Evolutionary conservation across 2,888 invertebrate genomes (phyloP), one percentile per base, ranked within the genome.

Genomic region (Agriotes lineatus): DNA sequence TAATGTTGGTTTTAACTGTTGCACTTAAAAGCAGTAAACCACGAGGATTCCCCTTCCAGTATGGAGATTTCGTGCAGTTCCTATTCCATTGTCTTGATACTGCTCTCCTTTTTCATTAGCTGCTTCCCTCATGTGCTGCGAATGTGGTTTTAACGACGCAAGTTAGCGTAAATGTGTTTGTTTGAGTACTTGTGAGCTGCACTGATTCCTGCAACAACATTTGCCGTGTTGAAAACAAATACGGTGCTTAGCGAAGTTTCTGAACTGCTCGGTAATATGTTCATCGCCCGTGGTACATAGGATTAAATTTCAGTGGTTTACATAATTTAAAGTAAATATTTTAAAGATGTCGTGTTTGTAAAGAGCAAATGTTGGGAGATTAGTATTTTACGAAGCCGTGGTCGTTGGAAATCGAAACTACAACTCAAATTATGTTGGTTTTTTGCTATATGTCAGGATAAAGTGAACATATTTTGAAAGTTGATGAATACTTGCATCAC

Each of bases 141-240:
- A 52, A 14, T 30, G 16, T 14, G 25, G 52, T 25, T 52, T 52
- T 52, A 52, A 52, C 52, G 33, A 33, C 16, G 9, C 30, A 33
- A 52, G 30, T 52, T 52, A 22, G 25, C 16, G 52, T 30, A 22
- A 30, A 52, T 52, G 22, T 30, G 30, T 52, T 52, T 52, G 16
- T 22, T 52, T 52, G 30, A 52, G 18, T 30, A 33, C 30, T 52
- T 19, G 52, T 25, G 30, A 52, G 52, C 52, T 52, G 52, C 7
- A 14, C 50, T 30, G 50, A 50, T 50, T 52, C 52, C 30, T 52
- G 18, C 20, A 16, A 52, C 52, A 52, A 25, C 45, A 45, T 45
- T 52, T 52, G 14, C 10, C 5, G 30, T 25, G 30, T 18, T 7
- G 30, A 52, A 30, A 52, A 45, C 45, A 45, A 45, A 45, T 22